Base-by-base conservation (phyloP, 2,797 vertebrate species). In the Somateria mollissima region DNA sequence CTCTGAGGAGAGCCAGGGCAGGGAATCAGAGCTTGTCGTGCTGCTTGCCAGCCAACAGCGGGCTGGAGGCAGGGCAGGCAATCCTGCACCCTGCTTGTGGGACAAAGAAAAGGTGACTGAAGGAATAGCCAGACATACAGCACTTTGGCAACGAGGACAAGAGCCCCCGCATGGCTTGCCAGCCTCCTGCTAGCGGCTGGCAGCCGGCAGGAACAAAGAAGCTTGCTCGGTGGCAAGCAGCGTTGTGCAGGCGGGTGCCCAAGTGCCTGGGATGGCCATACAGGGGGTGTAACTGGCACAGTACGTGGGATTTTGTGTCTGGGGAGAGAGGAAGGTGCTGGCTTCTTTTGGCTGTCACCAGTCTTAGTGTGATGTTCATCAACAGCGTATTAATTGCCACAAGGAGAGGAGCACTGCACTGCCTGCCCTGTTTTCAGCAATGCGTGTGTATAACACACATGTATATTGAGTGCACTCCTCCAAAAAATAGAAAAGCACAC, bases 221-320 rank as follows among this genome's bases (percentile, higher is more conserved):
- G 32, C 37, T 56, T 30, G 3, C 20, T 36, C 5, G 0, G 36
- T 36, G 51, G 47, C 49, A 74, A 87, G 57, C 0, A 0, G 39
- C n/a, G 30, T 3, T 37, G 67, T 28, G 16, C 37, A 80, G 84
- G 47, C 92, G n/a, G 32, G 43, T 34, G 67, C 73, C 1, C 6
- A 62, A 76, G 65, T 3, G 10, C 51, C 16, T 0, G 0, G 41
- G 39, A 39, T 36, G 13, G 47, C 45, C 81, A n/a, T 0, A 0
- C 22, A 56, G 45, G 47, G 69, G 4, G 6, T 9, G 4, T 28
- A 75, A 56, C 76, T 81, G 84, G 90, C 65, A 69, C 8, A 2
- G 49, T 4, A 37, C 17, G 3, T 0, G 2, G 43, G 34, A 21
- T 73, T 41, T 39, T 39, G 39, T 13, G 19, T 60, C 22, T 43